Evolutionary conservation across 2,888 invertebrate genomes (phyloP).

Genomic region (Sarcophaga variegata): DNA sequence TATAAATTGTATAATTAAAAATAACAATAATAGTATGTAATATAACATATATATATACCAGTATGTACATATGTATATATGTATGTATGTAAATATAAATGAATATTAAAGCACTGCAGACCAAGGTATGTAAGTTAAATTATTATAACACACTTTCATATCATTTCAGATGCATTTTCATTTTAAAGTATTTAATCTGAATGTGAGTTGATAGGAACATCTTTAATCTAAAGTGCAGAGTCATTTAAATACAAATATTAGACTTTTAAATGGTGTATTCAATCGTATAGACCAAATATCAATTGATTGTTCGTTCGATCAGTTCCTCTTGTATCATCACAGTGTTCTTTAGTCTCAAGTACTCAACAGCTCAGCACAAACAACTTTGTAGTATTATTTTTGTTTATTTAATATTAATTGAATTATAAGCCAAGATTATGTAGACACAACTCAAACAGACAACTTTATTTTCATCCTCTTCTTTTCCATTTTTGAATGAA

Average conservation of each 20-base stretch:
- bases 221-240: slow-evolving; percentile 24
- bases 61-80: neutral
- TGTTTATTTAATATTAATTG: slow-evolving; percentile 77
- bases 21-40: slow-evolving; percentile 13
- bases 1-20: slow-evolving; percentile 15
- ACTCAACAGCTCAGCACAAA: slow-evolving; percentile 49
- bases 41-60: slow-evolving; percentile 12
- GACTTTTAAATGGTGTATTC: slow-evolving; percentile 44
- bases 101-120: neutral
- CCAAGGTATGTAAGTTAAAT: too few relatives aligned
- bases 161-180: too few relatives aligned
- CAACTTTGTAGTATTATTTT: slow-evolving; percentile 48
- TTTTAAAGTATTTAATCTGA: too few relatives aligned
- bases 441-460: slow-evolving; percentile 36
- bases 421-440: slow-evolving; percentile 81
- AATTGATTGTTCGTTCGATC: slow-evolving; percentile 7
- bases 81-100: slow-evolving; percentile 10
- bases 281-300: slow-evolving; percentile 16
- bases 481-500: slow-evolving; percentile 24
- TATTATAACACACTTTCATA: too few relatives aligned
- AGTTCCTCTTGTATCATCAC: neutral
- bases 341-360: neutral
- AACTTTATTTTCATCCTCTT: slow-evolving; percentile 17
- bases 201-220: neutral
- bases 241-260: slow-evolving; percentile 42